phyloP scores from a whole-genome alignment of 2,888 invertebrate species.

The Agrochola lychnidis region DNA sequence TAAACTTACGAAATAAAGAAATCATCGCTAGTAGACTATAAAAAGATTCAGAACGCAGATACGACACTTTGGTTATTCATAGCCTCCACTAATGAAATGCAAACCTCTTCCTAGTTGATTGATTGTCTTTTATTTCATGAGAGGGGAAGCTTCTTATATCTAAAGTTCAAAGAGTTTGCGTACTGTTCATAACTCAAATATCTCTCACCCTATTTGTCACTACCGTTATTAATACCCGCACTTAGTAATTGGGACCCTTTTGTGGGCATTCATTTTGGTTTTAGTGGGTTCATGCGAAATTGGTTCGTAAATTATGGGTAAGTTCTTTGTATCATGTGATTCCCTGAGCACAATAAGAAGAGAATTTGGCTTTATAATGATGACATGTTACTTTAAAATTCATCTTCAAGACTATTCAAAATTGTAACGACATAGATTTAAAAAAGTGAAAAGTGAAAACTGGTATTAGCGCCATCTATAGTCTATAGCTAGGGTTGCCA shows the following conservation, averaged over 20 bases:
- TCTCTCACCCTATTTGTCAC: conserved; percentile 54
- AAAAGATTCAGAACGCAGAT: conserved; percentile 38
- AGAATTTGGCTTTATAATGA: background rate
- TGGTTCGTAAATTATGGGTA: conserved; percentile 6
- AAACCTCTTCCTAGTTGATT: conserved; percentile 55
- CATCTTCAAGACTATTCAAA: too few species aligned
- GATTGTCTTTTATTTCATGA: conserved; percentile 49
- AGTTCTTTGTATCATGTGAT: background rate
- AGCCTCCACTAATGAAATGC: conserved; percentile 57
- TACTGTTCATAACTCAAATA: conserved; percentile 56
- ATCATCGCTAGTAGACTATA: conserved; percentile 38
- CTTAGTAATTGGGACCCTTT: conserved; percentile 50
- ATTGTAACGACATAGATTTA: background rate
- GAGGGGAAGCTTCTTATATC: conserved; percentile 48
- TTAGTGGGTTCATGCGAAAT: conserved; percentile 27
- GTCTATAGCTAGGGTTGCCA: too few species aligned
- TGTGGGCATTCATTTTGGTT: conserved; percentile 38
- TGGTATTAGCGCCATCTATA: too few species aligned
- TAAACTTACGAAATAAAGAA: too few species aligned
- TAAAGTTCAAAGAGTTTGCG: conserved; percentile 57
- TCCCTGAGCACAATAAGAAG: background rate
- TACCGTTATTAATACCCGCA: conserved; percentile 33
- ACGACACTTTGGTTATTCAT: conserved; percentile 54
- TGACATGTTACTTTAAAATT: background rate
- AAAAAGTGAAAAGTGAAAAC: too few species aligned